Evolutionary conservation across 2,797 vertebrate genomes (phyloP).

Genomic region (Ctenopoma multispine): DNA sequence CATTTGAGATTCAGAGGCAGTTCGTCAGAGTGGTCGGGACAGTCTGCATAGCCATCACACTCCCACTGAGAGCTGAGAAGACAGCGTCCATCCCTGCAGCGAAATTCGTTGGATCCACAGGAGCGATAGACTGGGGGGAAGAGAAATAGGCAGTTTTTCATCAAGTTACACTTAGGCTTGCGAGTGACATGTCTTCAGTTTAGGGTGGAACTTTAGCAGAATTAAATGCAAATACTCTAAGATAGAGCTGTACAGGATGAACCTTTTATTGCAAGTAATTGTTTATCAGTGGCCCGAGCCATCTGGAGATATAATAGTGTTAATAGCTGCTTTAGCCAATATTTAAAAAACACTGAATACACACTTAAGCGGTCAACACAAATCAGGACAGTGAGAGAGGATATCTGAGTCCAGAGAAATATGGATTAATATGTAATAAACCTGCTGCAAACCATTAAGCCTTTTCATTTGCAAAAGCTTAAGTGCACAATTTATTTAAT

Average conservation of each 20-base stretch:
- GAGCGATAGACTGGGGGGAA: conserved; percentile 88
- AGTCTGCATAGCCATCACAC: conserved; percentile 96
- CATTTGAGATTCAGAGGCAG: conserved; percentile 95
- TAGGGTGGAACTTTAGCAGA: conserved; percentile 3
- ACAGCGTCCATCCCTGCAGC: conserved; percentile 94
- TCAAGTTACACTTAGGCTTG: conserved; percentile 23
- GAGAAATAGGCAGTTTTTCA: conserved; percentile 44
- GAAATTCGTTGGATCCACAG: conserved; percentile 92
- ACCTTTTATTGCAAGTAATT: neutral
- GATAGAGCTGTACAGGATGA: conserved; percentile 13
- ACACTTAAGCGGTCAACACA: conserved; percentile 27
- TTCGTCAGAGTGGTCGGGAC: conserved; percentile 95
- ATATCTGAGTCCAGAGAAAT: neutral
- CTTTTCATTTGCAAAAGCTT: neutral
- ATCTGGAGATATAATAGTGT: conserved; percentile 24
- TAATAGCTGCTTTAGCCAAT: conserved; percentile 18
- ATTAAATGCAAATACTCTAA: conserved; percentile 13
- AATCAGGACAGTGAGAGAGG: conserved; percentile 22
- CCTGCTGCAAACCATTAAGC: neutral
- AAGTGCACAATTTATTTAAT: neutral
- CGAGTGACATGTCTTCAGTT: conserved; percentile 7
- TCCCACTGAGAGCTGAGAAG: conserved; percentile 95
- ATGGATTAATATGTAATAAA: neutral
- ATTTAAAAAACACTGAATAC: conserved; percentile 24
- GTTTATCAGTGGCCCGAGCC: conserved; percentile 31